phyloP scores from a whole-genome alignment of 2,888 invertebrate species.

The Drosophila anomalata region DNA sequence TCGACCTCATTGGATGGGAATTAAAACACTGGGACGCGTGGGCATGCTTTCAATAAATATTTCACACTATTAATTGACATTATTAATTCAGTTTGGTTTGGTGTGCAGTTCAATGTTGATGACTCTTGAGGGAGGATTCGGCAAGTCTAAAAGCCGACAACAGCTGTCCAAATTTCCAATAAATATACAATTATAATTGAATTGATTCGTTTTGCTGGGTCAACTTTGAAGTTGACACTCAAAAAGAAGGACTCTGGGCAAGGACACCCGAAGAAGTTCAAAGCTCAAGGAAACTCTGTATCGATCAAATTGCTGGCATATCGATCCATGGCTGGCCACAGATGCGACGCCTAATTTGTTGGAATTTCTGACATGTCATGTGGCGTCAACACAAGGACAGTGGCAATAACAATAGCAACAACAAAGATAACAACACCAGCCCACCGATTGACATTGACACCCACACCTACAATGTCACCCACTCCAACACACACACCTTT shows the following conservation, averaged over 20 bases:
- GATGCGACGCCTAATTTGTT: slow-evolving; percentile 71
- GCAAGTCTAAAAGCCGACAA: slow-evolving; percentile 36
- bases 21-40: slow-evolving; percentile 15
- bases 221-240: not conserved
- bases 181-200: slow-evolving; percentile 57
- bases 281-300: slow-evolving; percentile 66
- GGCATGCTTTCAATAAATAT: slow-evolving; percentile 63
- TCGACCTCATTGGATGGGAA: slow-evolving; percentile 24
- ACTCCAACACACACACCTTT: slow-evolving; percentile 1
- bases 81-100: slow-evolving; percentile 49
- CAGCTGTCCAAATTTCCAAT: slow-evolving; percentile 70
- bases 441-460: slow-evolving; percentile 50
- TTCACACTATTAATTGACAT: slow-evolving; percentile 65
- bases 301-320: slow-evolving; percentile 52
- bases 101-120: slow-evolving; percentile 30
- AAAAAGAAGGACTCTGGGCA: slow-evolving; percentile 35
- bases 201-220: slow-evolving; percentile 35
- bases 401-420: slow-evolving; percentile 9
- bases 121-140: not conserved
- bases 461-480: slow-evolving; percentile 34
- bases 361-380: slow-evolving; percentile 55
- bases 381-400: slow-evolving; percentile 59
- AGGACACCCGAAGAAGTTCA: slow-evolving; percentile 71
- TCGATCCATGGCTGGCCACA: slow-evolving; percentile 61
- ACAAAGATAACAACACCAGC: slow-evolving; percentile 47